phyloP scores from a whole-genome alignment of 2,113 vertebrate species.

The Alethe diademata region DNA sequence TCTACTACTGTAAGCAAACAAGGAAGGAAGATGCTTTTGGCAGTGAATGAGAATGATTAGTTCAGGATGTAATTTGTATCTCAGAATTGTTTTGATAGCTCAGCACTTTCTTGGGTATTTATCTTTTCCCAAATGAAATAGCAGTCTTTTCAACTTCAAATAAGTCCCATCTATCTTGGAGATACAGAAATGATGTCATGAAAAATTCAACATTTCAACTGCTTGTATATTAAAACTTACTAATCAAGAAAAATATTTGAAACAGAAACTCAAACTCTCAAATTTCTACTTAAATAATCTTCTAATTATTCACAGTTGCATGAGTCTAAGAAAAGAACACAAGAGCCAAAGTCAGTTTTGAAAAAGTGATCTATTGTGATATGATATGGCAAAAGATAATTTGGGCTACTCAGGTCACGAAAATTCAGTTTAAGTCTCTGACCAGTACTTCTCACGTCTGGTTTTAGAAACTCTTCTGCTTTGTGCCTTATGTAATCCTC shows the following conservation, averaged over 20 bases:
- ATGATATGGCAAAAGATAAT: background rate
- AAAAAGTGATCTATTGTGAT: background rate
- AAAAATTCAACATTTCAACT: slow-evolving; percentile 11
- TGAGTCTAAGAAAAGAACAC: background rate
- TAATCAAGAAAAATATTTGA: slow-evolving; percentile 49
- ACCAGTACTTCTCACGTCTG: background rate
- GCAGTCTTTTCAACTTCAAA: slow-evolving; percentile 56
- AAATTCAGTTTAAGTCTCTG: background rate
- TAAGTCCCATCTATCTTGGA: slow-evolving; percentile 50
- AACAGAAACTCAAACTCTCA: background rate
- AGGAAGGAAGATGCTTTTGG: slow-evolving; percentile 58
- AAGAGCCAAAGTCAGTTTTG: background rate
- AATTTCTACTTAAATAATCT: slow-evolving; percentile 19
- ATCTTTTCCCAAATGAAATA: slow-evolving; percentile 53
- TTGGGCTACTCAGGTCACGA: background rate
- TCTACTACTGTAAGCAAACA: slow-evolving; percentile 39
- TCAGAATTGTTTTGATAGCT: slow-evolving; percentile 62
- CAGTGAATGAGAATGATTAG: slow-evolving; percentile 58
- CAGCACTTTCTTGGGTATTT: slow-evolving; percentile 62
- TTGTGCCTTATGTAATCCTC: background rate
- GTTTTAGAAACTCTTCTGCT: background rate
- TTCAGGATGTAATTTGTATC: slow-evolving; percentile 64
- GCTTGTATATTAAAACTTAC: background rate
- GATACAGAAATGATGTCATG: slow-evolving; percentile 34
- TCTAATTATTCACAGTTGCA: slow-evolving; percentile 19